These are phyloP conservation scores for Crotalus tigris DNA, from an alignment of 2,113 vertebrate genomes.

Conservation along the genomic window DNA sequence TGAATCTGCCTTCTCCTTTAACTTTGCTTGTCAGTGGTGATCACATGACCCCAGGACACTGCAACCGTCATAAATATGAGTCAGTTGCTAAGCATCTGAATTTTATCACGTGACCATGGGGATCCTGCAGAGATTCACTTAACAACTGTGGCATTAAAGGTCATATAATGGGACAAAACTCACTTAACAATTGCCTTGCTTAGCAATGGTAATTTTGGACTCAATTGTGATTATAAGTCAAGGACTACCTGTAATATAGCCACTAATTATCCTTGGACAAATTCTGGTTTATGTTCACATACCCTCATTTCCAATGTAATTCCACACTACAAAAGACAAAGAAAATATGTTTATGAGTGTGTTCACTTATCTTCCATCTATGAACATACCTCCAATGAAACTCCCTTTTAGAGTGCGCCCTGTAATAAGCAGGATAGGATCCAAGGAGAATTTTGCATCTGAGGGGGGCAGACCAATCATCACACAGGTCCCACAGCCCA, in stretches of 20 bases:
- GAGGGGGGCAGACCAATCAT: background rate
- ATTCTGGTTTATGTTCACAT: background rate
- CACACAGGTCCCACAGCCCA: slow-evolving; percentile 38
- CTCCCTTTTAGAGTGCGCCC: slow-evolving; percentile 56
- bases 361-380: rapidly evolving
- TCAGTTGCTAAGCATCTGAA: background rate
- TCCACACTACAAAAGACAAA: background rate
- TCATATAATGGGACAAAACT: background rate
- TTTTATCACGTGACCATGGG: too few relatives aligned
- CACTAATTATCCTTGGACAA: background rate
- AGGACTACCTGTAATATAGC: background rate
- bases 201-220: background rate
- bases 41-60: background rate
- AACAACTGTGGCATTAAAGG: background rate
- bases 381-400: slow-evolving; percentile 35
- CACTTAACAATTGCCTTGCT: background rate
- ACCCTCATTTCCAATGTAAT: background rate
- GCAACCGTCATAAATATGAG: background rate
- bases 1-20: background rate
- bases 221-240: too few relatives aligned
- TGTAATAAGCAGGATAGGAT: slow-evolving; percentile 51
- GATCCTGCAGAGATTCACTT: background rate
- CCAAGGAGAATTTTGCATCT: background rate
- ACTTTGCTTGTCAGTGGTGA: background rate
- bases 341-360: background rate